Conservation (phyloP, 2,113 vertebrate species). For the Athene cunicularia region DNA sequence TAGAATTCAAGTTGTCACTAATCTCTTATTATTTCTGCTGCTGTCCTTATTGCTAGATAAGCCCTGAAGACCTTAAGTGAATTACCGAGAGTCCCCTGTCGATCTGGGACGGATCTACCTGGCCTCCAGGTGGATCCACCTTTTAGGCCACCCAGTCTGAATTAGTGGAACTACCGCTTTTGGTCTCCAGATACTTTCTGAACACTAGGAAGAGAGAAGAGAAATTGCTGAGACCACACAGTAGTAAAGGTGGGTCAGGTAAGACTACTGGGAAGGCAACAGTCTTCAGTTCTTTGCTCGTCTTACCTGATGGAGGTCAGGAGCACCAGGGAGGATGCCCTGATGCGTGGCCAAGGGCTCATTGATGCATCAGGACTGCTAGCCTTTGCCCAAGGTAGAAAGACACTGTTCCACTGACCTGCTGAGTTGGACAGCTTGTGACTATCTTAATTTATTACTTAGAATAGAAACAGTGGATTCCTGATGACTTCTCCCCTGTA, state of each 20-base stretch:
- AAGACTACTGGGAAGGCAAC: neutral
- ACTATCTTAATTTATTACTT: neutral
- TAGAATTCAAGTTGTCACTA: neutral
- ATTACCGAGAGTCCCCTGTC: neutral
- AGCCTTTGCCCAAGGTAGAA: neutral
- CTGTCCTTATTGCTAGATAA: neutral
- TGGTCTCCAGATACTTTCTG: neutral
- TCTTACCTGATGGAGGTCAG: neutral
- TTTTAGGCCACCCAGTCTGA: neutral
- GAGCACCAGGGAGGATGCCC: neutral
- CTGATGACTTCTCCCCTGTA: neutral
- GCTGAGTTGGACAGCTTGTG: neutral
- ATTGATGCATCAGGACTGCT: neutral
- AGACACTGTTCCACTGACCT: neutral
- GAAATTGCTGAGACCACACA: neutral
- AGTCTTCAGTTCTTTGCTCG: neutral
- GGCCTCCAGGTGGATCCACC: neutral
- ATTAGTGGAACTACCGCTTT: neutral
- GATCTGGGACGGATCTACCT: neutral
- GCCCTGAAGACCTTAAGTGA: neutral
- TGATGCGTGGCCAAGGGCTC: neutral
- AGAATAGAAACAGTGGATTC: neutral
- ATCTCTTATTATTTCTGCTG: neutral
- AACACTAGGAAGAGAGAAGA: neutral
- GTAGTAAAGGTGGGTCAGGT: neutral